Conservation (phyloP, 2,113 vertebrate species). For the Pygoscelis antarcticus region DNA sequence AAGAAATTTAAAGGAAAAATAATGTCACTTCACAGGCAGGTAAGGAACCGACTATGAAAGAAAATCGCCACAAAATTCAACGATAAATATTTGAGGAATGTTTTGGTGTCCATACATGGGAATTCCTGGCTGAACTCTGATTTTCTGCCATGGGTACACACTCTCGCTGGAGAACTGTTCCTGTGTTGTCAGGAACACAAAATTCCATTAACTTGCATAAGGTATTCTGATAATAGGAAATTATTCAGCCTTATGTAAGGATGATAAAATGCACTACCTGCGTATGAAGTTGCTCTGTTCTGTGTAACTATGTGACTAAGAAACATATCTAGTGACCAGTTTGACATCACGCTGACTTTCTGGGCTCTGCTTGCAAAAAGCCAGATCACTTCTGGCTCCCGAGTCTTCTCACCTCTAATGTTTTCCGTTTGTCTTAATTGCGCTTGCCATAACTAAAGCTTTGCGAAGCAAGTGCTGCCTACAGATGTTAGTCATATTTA, state of each 20-base stretch:
- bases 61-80: neutral
- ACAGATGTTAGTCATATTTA: neutral
- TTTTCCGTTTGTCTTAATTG: neutral
- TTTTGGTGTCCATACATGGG: neutral
- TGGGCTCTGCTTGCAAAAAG: neutral
- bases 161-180: neutral
- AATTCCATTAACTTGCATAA: neutral
- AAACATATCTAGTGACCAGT: too few relatives aligned
- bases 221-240: neutral
- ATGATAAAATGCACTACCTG: neutral
- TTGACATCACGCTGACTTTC: neutral
- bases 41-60: neutral
- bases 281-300: neutral
- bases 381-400: neutral
- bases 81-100: neutral
- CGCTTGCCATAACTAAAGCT: neutral
- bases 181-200: neutral
- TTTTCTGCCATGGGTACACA: neutral
- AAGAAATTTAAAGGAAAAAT: neutral
- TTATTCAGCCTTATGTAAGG: neutral
- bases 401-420: neutral
- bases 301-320: neutral
- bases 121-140: neutral
- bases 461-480: neutral
- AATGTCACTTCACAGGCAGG: neutral